These are phyloP conservation scores for Prunella fulvescens DNA, from an alignment of 2,113 vertebrate genomes.

Conservation along the genomic window DNA sequence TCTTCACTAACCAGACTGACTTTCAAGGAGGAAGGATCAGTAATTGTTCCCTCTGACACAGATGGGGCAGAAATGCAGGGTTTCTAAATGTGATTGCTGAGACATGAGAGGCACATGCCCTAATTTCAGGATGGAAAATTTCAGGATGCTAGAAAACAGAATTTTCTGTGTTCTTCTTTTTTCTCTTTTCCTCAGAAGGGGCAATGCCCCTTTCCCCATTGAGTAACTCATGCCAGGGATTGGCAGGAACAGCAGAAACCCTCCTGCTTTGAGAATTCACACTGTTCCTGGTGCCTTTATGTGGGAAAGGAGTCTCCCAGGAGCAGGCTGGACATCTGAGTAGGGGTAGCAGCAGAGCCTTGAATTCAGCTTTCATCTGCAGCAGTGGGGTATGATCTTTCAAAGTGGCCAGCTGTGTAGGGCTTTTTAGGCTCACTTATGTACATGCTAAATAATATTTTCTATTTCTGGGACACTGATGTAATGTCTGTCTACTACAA, in stretches of 20 bases:
- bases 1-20: not conserved
- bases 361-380: not conserved
- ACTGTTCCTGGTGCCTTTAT: not conserved
- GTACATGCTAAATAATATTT: not conserved
- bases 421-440: not conserved
- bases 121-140: not conserved
- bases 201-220: rapidly evolving
- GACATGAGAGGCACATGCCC: not conserved
- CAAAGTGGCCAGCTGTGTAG: not conserved
- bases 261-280: not conserved
- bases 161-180: not conserved
- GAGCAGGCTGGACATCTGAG: not conserved
- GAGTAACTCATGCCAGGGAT: not conserved
- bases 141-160: not conserved
- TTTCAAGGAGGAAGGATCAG: not conserved
- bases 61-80: not conserved
- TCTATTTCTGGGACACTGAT: not conserved
- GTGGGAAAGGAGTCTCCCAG: not conserved
- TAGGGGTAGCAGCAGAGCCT: not conserved
- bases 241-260: not conserved
- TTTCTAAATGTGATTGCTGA: not conserved
- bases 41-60: not conserved
- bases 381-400: not conserved
- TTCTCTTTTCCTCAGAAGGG: not conserved
- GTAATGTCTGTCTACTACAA: not conserved